Conservation (phyloP, 2,797 vertebrate species). For the Clarias pachynema region DNA sequence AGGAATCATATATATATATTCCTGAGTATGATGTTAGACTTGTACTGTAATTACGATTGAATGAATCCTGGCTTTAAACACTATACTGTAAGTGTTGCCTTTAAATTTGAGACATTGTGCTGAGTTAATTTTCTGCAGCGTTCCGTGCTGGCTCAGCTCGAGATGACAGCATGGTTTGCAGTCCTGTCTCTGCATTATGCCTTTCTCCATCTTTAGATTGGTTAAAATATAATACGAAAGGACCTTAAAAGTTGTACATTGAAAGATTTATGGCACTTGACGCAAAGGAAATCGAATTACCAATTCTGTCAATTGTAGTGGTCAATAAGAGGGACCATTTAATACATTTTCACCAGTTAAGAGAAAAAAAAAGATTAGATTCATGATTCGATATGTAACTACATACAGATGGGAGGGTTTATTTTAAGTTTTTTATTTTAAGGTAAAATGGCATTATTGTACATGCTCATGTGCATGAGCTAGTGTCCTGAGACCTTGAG, state of each 20-base stretch:
- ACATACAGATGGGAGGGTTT: neutral
- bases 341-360: too few relatives aligned
- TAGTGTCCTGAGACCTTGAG: neutral
- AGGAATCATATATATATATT: neutral
- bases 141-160: slow-evolving; percentile 45
- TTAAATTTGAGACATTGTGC: neutral
- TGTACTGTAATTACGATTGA: neutral
- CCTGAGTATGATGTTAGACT: neutral
- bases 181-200: slow-evolving; percentile 25
- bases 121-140: slow-evolving; percentile 33
- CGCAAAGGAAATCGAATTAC: neutral
- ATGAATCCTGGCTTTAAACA: too few relatives aligned
- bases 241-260: neutral
- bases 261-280: neutral
- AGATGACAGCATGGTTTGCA: slow-evolving; percentile 25
- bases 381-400: neutral
- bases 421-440: neutral
- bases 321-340: neutral
- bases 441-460: neutral
- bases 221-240: slow-evolving; percentile 6
- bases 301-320: neutral
- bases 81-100: neutral
- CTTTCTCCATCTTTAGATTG: neutral
- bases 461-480: neutral
- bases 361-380: too few relatives aligned